Evolutionary conservation across 2,888 invertebrate genomes (phyloP), one percentile per base, ranked within the genome.

Genomic region (Scaptomyza caliginosa): DNA sequence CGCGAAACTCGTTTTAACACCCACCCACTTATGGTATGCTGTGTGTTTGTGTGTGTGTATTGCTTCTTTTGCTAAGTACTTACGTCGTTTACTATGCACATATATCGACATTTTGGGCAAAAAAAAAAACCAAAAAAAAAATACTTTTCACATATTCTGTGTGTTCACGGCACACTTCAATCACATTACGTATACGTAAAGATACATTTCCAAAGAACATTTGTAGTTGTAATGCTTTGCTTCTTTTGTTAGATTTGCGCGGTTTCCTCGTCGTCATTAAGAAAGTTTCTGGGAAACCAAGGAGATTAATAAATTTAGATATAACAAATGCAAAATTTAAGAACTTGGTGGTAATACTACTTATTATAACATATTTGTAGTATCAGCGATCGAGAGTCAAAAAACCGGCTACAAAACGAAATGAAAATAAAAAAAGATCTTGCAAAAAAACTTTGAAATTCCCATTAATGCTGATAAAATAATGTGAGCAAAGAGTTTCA

Each of bases 1-100:
- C 79, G 76, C 79, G 68, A 69, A 80, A 75, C 64, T 77, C 74
- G 67, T 59, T 69, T 63, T 42, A 54, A n/a, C 57, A 59, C 46
- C 52, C 59, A 57, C 66, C 16, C n/a, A 45, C 52, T 38, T 16
- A 28, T 19, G 38, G 21, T 42, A 30, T 30, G 34, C 21, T 24
- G 30, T 38, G 28, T 23, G 24, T 23, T 16, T 28, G 23, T 17
- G 16, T 23, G 38, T 32, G 30, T 43, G n/a, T 40, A 36, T 32
- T 30, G 36, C 11, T 42, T 3, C 26, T 24, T 19, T 21, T 28
- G 24, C 26, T 30, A 40, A 50, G 62, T 30, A 40, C 32, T 17
- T 16, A 10, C 45, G 11, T 42, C 50, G 42, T 67, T 42, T 16
- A 34, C 34, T 34, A 3, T 13, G 34, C 11, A 16, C 16, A 16